These are phyloP conservation scores for Potorous gilbertii DNA, from an alignment of 2,797 vertebrate genomes.

Conservation along the genomic window DNA sequence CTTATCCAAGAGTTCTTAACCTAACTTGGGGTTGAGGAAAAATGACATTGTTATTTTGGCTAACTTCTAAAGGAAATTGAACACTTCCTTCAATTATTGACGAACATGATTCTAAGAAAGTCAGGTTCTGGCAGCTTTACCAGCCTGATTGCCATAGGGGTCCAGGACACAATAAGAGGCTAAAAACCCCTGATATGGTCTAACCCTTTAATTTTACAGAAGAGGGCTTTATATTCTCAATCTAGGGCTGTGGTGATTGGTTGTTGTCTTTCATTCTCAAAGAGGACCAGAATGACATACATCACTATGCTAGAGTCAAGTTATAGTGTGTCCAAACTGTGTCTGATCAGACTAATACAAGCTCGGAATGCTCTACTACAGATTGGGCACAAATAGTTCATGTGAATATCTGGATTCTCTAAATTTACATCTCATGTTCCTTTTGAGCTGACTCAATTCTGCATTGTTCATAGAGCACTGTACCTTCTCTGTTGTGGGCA, in stretches of 20 bases:
- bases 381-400: too few species aligned
- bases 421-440: too few species aligned
- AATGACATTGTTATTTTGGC: not conserved
- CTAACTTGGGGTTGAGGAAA: not conserved
- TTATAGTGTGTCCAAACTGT: too few species aligned
- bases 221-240: not conserved
- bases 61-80: not conserved
- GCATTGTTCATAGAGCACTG: too few species aligned
- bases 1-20: not conserved
- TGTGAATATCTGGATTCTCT: too few species aligned
- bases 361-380: too few species aligned
- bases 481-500: not conserved
- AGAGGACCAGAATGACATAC: too few species aligned
- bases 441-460: too few species aligned
- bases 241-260: not conserved
- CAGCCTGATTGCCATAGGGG: not conserved
- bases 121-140: not conserved
- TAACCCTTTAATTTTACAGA: not conserved
- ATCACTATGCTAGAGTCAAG: too few species aligned
- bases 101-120: not conserved
- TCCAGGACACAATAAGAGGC: not conserved
- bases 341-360: too few species aligned
- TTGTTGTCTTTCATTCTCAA: too few species aligned
- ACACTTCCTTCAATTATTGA: not conserved
- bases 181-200: not conserved